phyloP scores from a whole-genome alignment of 2,888 invertebrate genomes.

The Megaustenia siamemsis region DNA sequence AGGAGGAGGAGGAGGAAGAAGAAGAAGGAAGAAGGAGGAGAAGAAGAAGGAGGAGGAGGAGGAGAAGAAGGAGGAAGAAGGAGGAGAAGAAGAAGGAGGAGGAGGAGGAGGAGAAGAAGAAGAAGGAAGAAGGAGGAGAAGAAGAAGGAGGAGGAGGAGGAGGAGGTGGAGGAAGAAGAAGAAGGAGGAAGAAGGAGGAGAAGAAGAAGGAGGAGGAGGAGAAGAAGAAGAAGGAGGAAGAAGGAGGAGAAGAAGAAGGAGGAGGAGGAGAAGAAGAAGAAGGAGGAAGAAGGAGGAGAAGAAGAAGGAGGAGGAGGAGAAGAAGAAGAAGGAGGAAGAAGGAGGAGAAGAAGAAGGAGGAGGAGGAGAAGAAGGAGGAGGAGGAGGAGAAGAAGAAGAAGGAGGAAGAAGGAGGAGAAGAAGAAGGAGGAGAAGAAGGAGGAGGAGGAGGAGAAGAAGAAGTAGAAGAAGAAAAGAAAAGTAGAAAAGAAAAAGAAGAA shows the following conservation, averaged over 20 bases:
- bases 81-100: not conserved
- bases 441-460: not conserved
- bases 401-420: not conserved
- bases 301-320: too few species aligned
- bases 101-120: too few species aligned
- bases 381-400: too few species aligned
- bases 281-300: too few species aligned
- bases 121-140: not conserved
- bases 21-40: not conserved
- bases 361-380: not conserved
- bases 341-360: not conserved
- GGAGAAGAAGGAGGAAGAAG: not conserved
- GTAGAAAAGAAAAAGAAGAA: too few species aligned
- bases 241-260: too few species aligned
- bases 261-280: not conserved
- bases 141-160: slow-evolving; percentile 18
- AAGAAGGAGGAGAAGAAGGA: not conserved
- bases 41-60: not conserved
- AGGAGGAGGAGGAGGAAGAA: not conserved
- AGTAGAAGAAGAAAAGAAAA: slow-evolving; percentile 9
- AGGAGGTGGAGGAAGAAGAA: not conserved
- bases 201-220: not conserved
- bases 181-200: not conserved
- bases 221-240: slow-evolving; percentile 3
- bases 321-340: too few species aligned